Evolutionary conservation across 2,113 vertebrate genomes (phyloP), one percentile per base, ranked within the genome.

Genomic region (Ursus arctos): DNA sequence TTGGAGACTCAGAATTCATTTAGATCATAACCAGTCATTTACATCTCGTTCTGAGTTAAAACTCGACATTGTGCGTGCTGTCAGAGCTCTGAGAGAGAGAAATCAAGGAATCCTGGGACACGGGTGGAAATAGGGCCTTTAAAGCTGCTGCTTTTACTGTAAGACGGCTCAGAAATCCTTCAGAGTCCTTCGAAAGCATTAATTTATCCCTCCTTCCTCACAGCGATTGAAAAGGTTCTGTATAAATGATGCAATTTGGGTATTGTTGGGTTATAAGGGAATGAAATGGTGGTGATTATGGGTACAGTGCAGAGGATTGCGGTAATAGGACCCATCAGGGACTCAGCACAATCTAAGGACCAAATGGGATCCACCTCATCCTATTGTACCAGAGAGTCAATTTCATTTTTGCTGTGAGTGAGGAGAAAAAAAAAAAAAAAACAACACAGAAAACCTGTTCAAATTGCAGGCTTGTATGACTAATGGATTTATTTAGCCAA

Each of bases 401-500:
- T 77, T 61, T 21, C 72, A 69, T 26, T 84, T 43, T 89, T 79
- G 59, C 51, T 36, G 40, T 19, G 28, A 77, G 79, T 4, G 51
- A 81, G 61, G 88, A 12, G 55, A 71, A 61, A 61, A 65, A 16
- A 24, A 69, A 69, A 65, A 69, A 69, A 65, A 69, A 21, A 10
- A 4, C 36, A 36, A 40, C 40, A 40, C 40, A 40, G 4, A 43
- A 43, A 43, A 43, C 33, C 76, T 19, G 26, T 43, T 94, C 59
- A 43, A 67, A 53, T 71, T 31, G 57, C 55, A 61, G 92, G 94
- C 81, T 86, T 24, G 24, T 19, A 5, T 33, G 77, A 63, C 94
- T 91, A 79, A 89, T 76, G 96, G 93, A 84, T 93, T 97, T 95
- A 96, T 97, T 83, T 91, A 85, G 77, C 63, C 94, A 86, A 79